phyloP scores from a whole-genome alignment of 2,888 invertebrate genomes.

The Andrena trimmerana region DNA sequence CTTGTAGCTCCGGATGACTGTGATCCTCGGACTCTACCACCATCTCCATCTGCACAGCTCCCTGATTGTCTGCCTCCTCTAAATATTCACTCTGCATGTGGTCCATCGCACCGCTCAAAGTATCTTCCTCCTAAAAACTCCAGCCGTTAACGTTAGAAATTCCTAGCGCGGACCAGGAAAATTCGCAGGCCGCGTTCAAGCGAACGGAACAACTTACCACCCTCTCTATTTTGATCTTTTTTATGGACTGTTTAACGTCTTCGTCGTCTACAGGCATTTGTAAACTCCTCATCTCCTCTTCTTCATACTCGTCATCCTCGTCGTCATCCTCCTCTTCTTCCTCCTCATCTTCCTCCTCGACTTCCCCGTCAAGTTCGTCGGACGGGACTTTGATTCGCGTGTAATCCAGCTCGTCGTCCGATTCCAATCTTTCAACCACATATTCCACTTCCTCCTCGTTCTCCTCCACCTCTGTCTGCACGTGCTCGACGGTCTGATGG shows the following conservation, averaged over 20 bases:
- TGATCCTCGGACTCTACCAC: constrained; percentile 74
- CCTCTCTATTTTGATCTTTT: constrained; percentile 70
- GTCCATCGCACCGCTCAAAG: constrained; percentile 80
- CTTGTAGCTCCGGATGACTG: constrained; percentile 46
- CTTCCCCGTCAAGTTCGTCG: constrained; percentile 44
- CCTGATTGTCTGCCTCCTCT: constrained; percentile 72
- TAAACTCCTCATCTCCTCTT: constrained; percentile 34
- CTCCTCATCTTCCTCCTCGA: constrained; percentile 29
- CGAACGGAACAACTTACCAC: constrained; percentile 40
- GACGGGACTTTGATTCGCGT: too few relatives aligned
- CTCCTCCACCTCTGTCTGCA: constrained; percentile 64
- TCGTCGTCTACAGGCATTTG: constrained; percentile 62
- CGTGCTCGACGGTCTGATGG: constrained; percentile 43
- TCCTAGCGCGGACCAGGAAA: background rate
- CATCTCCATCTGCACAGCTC: constrained; percentile 79
- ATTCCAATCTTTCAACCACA: constrained; percentile 78
- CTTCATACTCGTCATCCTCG: constrained; percentile 51
- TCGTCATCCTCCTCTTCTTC: constrained; percentile 27
- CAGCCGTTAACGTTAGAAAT: background rate
- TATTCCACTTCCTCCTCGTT: constrained; percentile 79
- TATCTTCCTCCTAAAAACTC: constrained; percentile 71
- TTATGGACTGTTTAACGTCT: constrained; percentile 53
- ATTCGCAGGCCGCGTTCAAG: background rate
- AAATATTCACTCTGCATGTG: constrained; percentile 80
- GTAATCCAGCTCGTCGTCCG: constrained; percentile 48